phyloP scores from a whole-genome alignment of 2,797 vertebrate species.

The Sebastes melanostomus region DNA sequence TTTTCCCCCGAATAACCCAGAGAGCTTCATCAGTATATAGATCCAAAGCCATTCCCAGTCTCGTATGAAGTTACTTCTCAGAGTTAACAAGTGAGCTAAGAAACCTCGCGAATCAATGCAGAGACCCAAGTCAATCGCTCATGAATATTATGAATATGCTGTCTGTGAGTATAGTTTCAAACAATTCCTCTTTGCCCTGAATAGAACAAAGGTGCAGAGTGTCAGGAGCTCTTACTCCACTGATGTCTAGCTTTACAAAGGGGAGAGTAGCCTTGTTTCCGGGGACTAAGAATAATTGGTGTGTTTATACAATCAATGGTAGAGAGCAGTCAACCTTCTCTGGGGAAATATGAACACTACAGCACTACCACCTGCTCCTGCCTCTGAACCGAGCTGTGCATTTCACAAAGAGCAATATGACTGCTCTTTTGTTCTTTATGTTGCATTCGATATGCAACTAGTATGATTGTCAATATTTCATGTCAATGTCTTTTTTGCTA shows the following conservation, averaged over 20 bases:
- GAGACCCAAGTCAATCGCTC: constrained; percentile 21
- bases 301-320: constrained; percentile 73
- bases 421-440: constrained; percentile 7
- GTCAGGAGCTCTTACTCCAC: constrained; percentile 38
- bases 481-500: background rate
- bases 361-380: constrained; percentile 59
- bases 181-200: constrained; percentile 9
- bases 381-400: constrained; percentile 21
- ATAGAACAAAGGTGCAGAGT: constrained; percentile 22
- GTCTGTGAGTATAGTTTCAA: constrained; percentile 12
- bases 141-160: constrained; percentile 47
- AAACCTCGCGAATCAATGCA: constrained; percentile 30
- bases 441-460: background rate
- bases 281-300: constrained; percentile 69
- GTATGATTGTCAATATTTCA: constrained; percentile 10
- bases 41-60: constrained; percentile 4
- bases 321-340: constrained; percentile 58
- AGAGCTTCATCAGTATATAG: constrained; percentile 14
- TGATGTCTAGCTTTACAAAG: constrained; percentile 42
- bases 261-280: constrained; percentile 51
- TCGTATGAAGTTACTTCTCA: constrained; percentile 30
- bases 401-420: constrained; percentile 20
- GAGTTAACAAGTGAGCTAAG: constrained; percentile 33
- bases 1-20: background rate
- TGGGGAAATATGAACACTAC: constrained; percentile 69